These are phyloP conservation scores for Drosophila nr. medialis DNA, from an alignment of 2,888 invertebrate species.

Conservation along the genomic window DNA sequence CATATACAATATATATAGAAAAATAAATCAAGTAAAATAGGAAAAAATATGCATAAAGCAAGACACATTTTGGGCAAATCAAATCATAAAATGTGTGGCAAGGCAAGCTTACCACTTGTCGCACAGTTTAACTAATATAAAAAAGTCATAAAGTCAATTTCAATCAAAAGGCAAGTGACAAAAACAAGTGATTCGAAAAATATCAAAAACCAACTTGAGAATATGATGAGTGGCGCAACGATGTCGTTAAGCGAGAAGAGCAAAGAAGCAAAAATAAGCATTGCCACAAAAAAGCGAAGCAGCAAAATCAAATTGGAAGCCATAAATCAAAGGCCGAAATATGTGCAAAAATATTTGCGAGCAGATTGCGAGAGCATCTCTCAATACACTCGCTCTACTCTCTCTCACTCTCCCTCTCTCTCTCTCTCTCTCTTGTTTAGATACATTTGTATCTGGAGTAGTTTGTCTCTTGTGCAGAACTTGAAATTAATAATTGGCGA, in stretches of 20 bases:
- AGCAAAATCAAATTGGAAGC: conserved; percentile 43
- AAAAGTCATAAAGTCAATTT: conserved; percentile 69
- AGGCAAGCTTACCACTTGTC: conserved; percentile 46
- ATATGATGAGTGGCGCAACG: conserved; percentile 43
- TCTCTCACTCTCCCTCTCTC: neutral
- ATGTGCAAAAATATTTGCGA: conserved; percentile 59
- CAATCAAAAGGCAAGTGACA: conserved; percentile 50
- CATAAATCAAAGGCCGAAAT: conserved; percentile 68
- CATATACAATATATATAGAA: too few relatives aligned
- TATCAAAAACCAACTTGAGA: conserved; percentile 40
- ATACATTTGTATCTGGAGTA: conserved; percentile 28
- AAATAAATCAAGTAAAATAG: too few relatives aligned
- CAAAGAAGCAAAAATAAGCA: conserved; percentile 17
- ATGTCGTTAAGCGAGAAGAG: conserved; percentile 6
- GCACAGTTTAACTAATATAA: conserved; percentile 52
- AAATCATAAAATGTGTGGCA: conserved; percentile 58
- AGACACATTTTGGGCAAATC: conserved; percentile 44
- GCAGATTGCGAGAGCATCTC: conserved; percentile 18
- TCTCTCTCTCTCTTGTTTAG: neutral
- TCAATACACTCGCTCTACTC: neutral
- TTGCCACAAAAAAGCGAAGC: conserved; percentile 1
- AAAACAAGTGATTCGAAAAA: conserved; percentile 25
- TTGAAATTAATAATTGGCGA: conserved; percentile 65
- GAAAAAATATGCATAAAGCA: neutral
- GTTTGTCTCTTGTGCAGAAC: conserved; percentile 38